Base-by-base conservation (phyloP, 2,888 invertebrate genomes). In the Drosophila formosana region DNA sequence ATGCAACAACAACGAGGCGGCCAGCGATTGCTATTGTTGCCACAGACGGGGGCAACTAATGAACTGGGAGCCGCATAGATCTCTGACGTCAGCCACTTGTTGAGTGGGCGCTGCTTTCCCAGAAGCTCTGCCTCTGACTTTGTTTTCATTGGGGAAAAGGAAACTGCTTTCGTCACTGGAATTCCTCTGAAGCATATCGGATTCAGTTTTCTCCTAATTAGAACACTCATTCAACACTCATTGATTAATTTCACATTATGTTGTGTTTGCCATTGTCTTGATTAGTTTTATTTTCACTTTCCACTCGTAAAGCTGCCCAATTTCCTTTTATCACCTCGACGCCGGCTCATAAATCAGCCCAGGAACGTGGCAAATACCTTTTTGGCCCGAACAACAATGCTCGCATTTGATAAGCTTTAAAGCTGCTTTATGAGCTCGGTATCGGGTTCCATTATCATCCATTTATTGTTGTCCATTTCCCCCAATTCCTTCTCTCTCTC, bases 401-500 rank as follows among this genome's bases (percentile, higher is more conserved):
- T 32, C 46, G 47, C 47, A 34, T n/a, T 58, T 60, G 60, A 43
- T 51, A 51, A 60, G 43, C 32, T 51, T 52, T 37, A 45, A 68
- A 74, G 62, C 62, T 57, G 5, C 62, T 50, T 67, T 72, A 73
- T 56, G 73, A 18, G 32, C 9, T 37, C n/a, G 13, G 50, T 61
- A 43, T 66, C 25, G 39, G 39, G 18, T 41, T 41, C 46, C 57
- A 67, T 67, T 63, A 63, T 68, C 58, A 68, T 45, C 53, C 50
- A 65, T 75, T 65, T 56, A 74, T 69, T 55, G 56, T 50, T 74
- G 60, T 61, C 55, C 63, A 47, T 32, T 30, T 23, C 18, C 30
- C 23, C 18, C 18, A 18, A 18, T 18, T 18, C 18, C 18, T 18
- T 1, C 18, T 18, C 5, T 26, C 26, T 8, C 7, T 7, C 30